Evolutionary conservation across 2,797 vertebrate genomes (phyloP).

Genomic region (Micropoecilia bifurca): DNA sequence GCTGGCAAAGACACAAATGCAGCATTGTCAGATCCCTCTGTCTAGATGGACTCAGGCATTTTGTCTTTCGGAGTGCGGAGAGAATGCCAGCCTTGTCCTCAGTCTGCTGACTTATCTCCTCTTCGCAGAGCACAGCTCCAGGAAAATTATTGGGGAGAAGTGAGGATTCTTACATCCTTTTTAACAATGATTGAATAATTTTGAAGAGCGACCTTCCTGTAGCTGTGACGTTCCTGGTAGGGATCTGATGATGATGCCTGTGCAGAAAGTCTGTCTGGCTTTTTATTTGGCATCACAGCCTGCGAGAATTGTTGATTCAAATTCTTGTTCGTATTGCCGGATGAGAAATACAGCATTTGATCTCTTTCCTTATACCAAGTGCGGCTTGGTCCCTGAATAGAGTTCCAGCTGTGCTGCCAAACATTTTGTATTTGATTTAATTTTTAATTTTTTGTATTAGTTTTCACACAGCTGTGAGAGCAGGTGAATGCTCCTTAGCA

Average conservation of each 20-base stretch:
- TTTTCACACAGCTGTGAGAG: conserved; percentile 36
- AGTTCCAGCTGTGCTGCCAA: conserved; percentile 30
- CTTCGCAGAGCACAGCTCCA: conserved; percentile 50
- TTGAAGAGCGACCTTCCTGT: not conserved
- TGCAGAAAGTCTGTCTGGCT: conserved; percentile 17
- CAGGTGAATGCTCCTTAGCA: conserved; percentile 39
- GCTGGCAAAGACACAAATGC: conserved; percentile 70
- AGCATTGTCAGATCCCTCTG: conserved; percentile 73
- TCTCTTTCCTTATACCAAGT: conserved; percentile 42
- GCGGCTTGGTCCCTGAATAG: conserved; percentile 43
- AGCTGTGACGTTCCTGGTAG: conserved; percentile 16
- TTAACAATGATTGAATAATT: conserved; percentile 37
- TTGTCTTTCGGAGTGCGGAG: conserved; percentile 63
- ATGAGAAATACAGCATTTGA: conserved; percentile 48
- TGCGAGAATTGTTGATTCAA: conserved; percentile 27
- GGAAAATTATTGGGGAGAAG: conserved; percentile 46
- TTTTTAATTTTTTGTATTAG: not conserved
- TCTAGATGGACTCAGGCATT: conserved; percentile 69
- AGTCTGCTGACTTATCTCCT: conserved; percentile 63
- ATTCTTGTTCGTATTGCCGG: conserved; percentile 32
- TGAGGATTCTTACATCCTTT: conserved; percentile 17
- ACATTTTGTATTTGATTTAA: conserved; percentile 8
- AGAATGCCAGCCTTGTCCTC: conserved; percentile 78
- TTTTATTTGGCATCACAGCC: conserved; percentile 44
- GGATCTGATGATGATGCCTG: conserved; percentile 38